Evolutionary conservation across 2,797 vertebrate genomes (phyloP).

Genomic region (Microctenopoma stevenorrisi): DNA sequence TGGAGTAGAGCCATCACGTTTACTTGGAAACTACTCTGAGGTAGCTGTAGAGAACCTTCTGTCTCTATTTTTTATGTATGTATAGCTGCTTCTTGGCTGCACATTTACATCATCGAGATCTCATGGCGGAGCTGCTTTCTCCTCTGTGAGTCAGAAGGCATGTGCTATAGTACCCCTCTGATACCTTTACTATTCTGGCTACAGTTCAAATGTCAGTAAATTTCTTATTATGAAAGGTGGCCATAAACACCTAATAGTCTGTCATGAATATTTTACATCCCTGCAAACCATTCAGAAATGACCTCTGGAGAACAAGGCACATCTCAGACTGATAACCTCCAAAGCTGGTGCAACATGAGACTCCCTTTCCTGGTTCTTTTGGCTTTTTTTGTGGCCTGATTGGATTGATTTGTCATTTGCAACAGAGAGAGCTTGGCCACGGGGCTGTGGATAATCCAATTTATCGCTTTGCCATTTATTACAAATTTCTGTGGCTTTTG

Average conservation of each 20-base stretch:
- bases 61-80: conserved; percentile 46
- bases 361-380: conserved; percentile 57
- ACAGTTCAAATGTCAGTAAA: conserved; percentile 71
- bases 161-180: conserved; percentile 47
- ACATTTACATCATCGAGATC: conserved; percentile 47
- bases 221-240: conserved; percentile 73
- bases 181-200: conserved; percentile 74
- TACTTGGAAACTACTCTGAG: conserved; percentile 23
- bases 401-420: conserved; percentile 83
- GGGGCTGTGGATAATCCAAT: conserved; percentile 81
- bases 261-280: conserved; percentile 78
- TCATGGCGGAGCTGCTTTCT: conserved; percentile 3
- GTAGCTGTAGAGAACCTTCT: conserved; percentile 39
- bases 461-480: conserved; percentile 85
- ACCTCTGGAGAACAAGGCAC: conserved; percentile 68
- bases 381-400: conserved; percentile 68
- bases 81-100: conserved; percentile 42
- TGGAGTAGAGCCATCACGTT: conserved; percentile 48
- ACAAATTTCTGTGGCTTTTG: conserved; percentile 83
- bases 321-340: conserved; percentile 61
- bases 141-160: conserved; percentile 60
- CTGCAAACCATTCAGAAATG: conserved; percentile 69
- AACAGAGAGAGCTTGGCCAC: conserved; percentile 76
- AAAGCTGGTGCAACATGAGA: conserved; percentile 33
- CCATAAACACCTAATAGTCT: conserved; percentile 78